A percentile compares a stretch with the other conserved stretches of the same genome.
These are phyloP conservation scores for Dasysyrphus tricinctus DNA, from an alignment of 2,888 invertebrate genomes.

Conservation along the genomic window DNA sequence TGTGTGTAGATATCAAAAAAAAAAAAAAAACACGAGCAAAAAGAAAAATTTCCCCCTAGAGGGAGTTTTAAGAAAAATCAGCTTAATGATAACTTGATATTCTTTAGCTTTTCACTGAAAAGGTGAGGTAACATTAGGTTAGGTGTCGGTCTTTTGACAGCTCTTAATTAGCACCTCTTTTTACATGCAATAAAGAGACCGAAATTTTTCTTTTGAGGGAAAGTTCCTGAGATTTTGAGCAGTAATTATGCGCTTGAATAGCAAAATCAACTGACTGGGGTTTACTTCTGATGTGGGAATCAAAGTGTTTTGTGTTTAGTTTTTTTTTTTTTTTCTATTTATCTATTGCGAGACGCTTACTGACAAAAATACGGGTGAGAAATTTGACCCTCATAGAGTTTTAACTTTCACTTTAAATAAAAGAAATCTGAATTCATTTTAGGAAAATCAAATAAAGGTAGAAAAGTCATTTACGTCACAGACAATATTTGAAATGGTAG, in stretches of 20 bases:
- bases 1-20: neutral
- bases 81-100: slow-evolving; percentile 66
- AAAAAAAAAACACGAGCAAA: neutral
- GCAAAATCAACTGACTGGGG: slow-evolving; percentile 11
- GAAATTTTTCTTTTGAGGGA: neutral
- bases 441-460: no score
- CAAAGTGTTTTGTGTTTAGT: neutral
- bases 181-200: neutral
- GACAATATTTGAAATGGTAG: no score
- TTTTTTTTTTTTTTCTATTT: no score
- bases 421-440: no score
- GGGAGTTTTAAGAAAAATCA: slow-evolving; percentile 54
- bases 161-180: slow-evolving; percentile 26
- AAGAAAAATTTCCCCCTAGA: neutral
- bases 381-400: neutral
- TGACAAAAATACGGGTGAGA: neutral
- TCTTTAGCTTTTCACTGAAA: neutral
- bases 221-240: slow-evolving; percentile 3
- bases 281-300: neutral
- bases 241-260: slow-evolving; percentile 28
- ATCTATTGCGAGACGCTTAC: neutral
- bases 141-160: slow-evolving; percentile 30
- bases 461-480: no score
- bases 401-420: neutral
- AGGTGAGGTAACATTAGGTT: slow-evolving; percentile 9